Evolutionary conservation across 2,113 vertebrate species (phyloP), one percentile per base, ranked within the genome.

Genomic region (Chloebia gouldiae): DNA sequence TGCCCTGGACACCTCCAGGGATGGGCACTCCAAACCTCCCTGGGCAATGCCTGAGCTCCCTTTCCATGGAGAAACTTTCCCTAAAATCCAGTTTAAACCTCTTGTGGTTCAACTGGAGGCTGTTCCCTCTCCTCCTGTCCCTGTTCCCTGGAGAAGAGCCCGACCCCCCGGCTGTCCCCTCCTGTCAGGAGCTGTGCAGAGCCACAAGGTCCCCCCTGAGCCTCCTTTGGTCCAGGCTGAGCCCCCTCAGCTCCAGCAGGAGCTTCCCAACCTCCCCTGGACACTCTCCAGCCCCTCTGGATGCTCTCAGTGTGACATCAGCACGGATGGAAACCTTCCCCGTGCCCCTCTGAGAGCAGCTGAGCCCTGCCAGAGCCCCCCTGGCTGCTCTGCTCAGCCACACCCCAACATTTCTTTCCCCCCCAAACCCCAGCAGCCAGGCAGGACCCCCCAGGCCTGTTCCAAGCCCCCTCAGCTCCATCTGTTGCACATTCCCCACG

Each of bases 71-170:
- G 40, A 19, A 71, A 22, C 30, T 40, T 5, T 11, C 31, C 11
- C n/a, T 14, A 8, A 11, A 6, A 53, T 24, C 47, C 64, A 15
- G 19, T 11, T 9, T 22, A 31, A 31, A 8, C 27, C 22, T 77
- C 33, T 8, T 39, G 39, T 61, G 28, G 15, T 1, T 0, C 73
- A 69, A 0, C 28, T 0, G 0, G 23, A 61, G 15, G 22, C 4
- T 1, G 1, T 61, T 53, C n/a, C 64, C 47, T 70, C 64, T 69
- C 9, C 33, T 60, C 64, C 54, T 61, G 54, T 51, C 63, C 33
- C 53, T 59, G 31, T 37, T 19, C 40, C 37, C 7, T 25, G 1
- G 4, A 77, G 45, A 45, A 50, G 10, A 78, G 45, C 22, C 39
- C 7, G 1, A 28, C 3, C n/a, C 18, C 31, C 7, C 4, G 6